These are phyloP conservation scores for Callopanchax toddi DNA, from an alignment of 2,113 vertebrate genomes.

Conservation along the genomic window DNA sequence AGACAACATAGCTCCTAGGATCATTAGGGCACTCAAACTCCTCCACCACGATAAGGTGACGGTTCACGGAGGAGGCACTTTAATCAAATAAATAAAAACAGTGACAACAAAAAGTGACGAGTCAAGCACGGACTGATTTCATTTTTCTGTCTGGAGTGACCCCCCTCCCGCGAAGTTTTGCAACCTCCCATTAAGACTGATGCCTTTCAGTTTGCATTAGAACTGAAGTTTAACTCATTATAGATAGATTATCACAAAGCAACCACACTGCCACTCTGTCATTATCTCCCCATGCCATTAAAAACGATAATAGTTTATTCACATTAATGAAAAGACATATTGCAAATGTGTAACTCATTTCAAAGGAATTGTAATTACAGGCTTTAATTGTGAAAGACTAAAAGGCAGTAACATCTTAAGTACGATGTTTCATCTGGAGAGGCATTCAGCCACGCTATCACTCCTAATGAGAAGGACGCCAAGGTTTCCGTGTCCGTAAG, in stretches of 20 bases:
- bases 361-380: conserved; percentile 28
- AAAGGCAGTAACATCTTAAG: conserved; percentile 15
- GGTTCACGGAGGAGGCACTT: no score
- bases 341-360: conserved; percentile 16
- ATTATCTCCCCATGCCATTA: conserved; percentile 29
- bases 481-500: conserved; percentile 9
- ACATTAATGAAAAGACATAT: not conserved
- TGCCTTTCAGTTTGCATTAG: conserved; percentile 9
- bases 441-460: not conserved
- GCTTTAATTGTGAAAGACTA: conserved; percentile 12
- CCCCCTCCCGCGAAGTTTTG: not conserved
- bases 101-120: not conserved
- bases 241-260: conserved; percentile 17
- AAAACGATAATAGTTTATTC: conserved; percentile 22
- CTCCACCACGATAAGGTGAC: no score
- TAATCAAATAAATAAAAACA: no score
- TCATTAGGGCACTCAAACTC: no score
- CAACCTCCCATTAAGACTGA: conserved; percentile 1
- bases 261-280: conserved; percentile 18
- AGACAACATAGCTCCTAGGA: no score
- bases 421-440: conserved; percentile 6
- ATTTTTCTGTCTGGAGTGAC: no score
- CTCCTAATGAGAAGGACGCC: conserved; percentile 1
- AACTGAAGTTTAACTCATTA: conserved; percentile 14
- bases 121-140: not conserved